A percentile compares a stretch with the other conserved stretches of the same genome.
Conservation (phyloP, 1,140 invertebrate genomes). For the Metaphire vulgaris region DNA sequence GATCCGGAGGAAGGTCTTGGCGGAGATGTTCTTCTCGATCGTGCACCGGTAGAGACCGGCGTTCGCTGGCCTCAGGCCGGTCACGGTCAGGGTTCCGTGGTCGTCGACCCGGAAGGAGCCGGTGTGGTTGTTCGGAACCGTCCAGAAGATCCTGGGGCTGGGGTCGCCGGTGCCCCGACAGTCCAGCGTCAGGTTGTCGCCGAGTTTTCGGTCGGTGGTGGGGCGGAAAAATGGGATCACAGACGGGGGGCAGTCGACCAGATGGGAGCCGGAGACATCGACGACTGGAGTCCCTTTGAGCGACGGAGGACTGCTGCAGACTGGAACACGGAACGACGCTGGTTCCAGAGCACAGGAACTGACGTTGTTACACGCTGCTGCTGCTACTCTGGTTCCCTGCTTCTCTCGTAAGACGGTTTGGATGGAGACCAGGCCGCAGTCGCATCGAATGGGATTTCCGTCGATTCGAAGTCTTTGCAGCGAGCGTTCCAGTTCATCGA, state of each 20-base stretch:
- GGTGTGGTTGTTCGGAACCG: conserved; percentile 49
- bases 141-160: conserved; percentile 50
- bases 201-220: conserved; percentile 42
- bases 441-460: not conserved
- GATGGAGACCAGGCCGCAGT: not conserved
- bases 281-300: not conserved
- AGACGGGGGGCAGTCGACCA: not conserved
- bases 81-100: conserved; percentile 44
- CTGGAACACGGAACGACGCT: not conserved
- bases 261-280: not conserved
- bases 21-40: conserved; percentile 43
- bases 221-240: not conserved
- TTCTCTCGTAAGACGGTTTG: not conserved
- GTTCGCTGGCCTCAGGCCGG: conserved; percentile 35
- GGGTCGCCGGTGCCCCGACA: conserved; percentile 53
- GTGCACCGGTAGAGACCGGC: conserved; percentile 43
- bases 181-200: conserved; percentile 48
- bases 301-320: not conserved
- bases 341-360: not conserved
- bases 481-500: not conserved
- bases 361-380: not conserved
- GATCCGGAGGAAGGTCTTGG: conserved; percentile 41
- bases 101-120: conserved; percentile 40
- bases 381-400: not conserved
- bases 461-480: not conserved